Evolutionary conservation across 2,113 vertebrate genomes (phyloP).

Genomic region (Siniperca knerii): DNA sequence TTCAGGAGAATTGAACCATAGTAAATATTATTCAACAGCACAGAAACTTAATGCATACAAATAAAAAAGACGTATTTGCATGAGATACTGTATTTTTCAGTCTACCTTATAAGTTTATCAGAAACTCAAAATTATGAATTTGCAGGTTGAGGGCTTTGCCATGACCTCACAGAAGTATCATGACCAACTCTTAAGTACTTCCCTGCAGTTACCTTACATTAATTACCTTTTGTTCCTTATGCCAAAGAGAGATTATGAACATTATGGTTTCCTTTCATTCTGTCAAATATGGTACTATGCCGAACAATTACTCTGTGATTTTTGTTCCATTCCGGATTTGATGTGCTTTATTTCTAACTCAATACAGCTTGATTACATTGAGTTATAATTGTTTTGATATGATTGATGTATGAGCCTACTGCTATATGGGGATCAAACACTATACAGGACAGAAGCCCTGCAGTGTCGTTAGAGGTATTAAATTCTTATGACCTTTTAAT

Average conservation of each 20-base stretch:
- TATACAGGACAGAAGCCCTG: neutral
- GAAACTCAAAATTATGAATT: neutral
- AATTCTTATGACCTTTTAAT: slow-evolving; percentile 48
- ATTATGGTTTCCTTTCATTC: slow-evolving; percentile 22
- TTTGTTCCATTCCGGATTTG: slow-evolving; percentile 9
- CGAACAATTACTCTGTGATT: slow-evolving; percentile 10
- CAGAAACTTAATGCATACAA: slow-evolving; percentile 1
- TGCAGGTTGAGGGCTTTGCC: neutral
- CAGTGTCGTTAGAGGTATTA: slow-evolving; percentile 17
- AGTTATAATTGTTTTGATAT: neutral
- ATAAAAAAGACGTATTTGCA: slow-evolving; percentile 4
- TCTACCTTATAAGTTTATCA: neutral
- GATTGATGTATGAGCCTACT: neutral
- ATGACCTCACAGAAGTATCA: slow-evolving; percentile 2
- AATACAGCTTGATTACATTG: neutral
- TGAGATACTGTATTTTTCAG: neutral
- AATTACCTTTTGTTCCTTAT: slow-evolving; percentile 14
- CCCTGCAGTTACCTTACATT: neutral
- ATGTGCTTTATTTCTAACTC: slow-evolving; percentile 26
- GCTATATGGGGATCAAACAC: slow-evolving; percentile 1
- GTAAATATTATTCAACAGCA: slow-evolving; percentile 16
- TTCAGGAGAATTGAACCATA: slow-evolving; percentile 11
- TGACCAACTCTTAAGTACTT: neutral
- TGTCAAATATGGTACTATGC: slow-evolving; percentile 9
- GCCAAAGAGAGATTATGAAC: neutral